Base-by-base conservation (phyloP, 1,140 invertebrate genomes). In the Trachymyrmex cornetzi region DNA sequence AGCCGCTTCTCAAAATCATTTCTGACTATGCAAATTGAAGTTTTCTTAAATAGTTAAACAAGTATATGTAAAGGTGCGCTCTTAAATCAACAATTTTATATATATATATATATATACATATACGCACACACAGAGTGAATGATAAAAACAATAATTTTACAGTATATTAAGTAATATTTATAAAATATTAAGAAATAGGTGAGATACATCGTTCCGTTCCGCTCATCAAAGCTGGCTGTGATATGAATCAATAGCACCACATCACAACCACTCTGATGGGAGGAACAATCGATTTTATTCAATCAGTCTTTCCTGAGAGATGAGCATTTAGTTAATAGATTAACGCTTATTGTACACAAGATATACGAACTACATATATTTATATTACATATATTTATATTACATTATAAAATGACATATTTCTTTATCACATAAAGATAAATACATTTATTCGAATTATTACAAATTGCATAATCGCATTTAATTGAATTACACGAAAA, bases 151-250 rank as follows among this genome's bases (percentile, higher is more conserved):
- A 44, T 44, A 44, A 11, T 44, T 44, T 44, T 44, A 44, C 38
- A 44, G 1, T 44, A 11, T 44, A 44, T 9, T 44, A 50, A 66
- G n/a, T 30, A 66, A 66, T 34, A 69, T 55, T 61, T 48, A 61
- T 61, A 19, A 24, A 57, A 1, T 75, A 57, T n/a, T 22, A 75
- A 61, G 55, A 27, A 77, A 63, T 14, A 55, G 91, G 71, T 77
- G 92, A 91, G 57, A 92, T 82, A 89, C 85, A 91, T 91, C 92
- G 92, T 86, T 92, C 92, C 91, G 93, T 95, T 94, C 92, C 96
- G 97, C 98, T 98, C 97, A 98, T 98, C 98, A 98, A 98, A 98
- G 97, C 97, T 98, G 97, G 97, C 97, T 98, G 97, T 98, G 97
- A 98, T 98, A 98, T 98, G 97, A 96, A 94, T 96, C 80, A 74